Evolutionary conservation across 2,888 invertebrate species (phyloP), one percentile per base, ranked within the genome.

Genomic region (Gonocerus acuteangulatus): DNA sequence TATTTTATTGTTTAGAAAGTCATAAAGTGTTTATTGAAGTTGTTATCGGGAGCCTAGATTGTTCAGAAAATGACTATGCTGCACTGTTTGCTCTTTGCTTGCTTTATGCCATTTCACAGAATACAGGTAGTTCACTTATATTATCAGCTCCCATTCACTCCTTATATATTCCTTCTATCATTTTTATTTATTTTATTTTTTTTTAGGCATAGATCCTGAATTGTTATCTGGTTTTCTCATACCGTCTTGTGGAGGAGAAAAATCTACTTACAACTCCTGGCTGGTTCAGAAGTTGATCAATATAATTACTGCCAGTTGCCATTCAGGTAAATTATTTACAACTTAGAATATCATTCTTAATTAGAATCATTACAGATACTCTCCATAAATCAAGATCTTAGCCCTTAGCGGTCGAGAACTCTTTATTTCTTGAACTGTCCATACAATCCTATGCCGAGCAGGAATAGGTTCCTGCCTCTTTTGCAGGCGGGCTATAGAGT

Each of bases 21-120:
- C 63, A 58, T 21, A 64, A 68, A 47, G 62, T 67, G 23, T 70
- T 70, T 61, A 62, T 70, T 23, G 90, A 94, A 73, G 89, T 92
- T 3, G 84, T 96, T 51, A 79, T 95, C 63, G 86, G 87, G 69
- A 86, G 93, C 0, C 77, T 97, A 68, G 89, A 91, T 71, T 92
- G 93, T 72, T 80, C 80, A 11, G 94, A 95, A 72, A 95, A 95
- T 75, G 97, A 99, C 78, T 96, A 97, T 73, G 83, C 89, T 48
- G 87, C 95, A 4, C 78, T 99, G 63, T 91, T 96, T 74, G 87
- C 89, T 2, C 78, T 97, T 15, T 92, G 95, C 75, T 79, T 97
- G 63, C 81, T 97, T 42, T 95, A 94, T 74, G 94, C 96, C 13
- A 82, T 97, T 75, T 89, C 89, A 63, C 89, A 89, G 73, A 99